Conservation (phyloP, 2,113 vertebrate species). For the Numida meleagris region DNA sequence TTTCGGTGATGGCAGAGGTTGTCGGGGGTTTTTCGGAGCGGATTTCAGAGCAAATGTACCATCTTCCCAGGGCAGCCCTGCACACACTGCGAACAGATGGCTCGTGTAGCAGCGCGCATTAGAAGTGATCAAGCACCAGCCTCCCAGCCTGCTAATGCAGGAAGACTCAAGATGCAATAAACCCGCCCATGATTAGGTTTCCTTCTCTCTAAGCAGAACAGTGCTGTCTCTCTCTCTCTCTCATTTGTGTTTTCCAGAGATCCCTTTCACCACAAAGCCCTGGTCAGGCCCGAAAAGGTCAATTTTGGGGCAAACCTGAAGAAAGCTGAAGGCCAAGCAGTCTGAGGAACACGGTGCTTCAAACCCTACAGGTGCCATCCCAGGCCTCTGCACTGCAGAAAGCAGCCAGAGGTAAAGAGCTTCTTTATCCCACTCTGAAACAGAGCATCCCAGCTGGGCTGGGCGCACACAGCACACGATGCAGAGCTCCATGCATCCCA, state of each 20-base stretch:
- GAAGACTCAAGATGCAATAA: background rate
- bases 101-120: accelerated
- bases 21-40: background rate
- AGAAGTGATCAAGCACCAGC: background rate
- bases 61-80: background rate
- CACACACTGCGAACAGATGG: accelerated
- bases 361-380: background rate
- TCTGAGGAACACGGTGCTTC: background rate
- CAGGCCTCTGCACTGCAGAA: background rate
- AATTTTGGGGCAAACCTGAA: background rate
- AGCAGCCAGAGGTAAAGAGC: background rate
- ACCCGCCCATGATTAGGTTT: background rate
- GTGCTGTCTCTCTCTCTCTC: background rate
- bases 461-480: too few relatives aligned
- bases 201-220: background rate
- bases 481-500: background rate
- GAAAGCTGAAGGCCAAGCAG: background rate
- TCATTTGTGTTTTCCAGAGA: background rate
- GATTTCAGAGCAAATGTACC: background rate
- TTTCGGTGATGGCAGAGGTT: too few relatives aligned
- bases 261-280: background rate
- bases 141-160: background rate
- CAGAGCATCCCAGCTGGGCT: accelerated
- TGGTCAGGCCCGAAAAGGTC: background rate
- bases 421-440: background rate